Percentiles rank a stretch among this genome's conserved stretches.
phyloP scores from a whole-genome alignment of 2,888 invertebrate genomes.

The Podabrus alpinus region DNA sequence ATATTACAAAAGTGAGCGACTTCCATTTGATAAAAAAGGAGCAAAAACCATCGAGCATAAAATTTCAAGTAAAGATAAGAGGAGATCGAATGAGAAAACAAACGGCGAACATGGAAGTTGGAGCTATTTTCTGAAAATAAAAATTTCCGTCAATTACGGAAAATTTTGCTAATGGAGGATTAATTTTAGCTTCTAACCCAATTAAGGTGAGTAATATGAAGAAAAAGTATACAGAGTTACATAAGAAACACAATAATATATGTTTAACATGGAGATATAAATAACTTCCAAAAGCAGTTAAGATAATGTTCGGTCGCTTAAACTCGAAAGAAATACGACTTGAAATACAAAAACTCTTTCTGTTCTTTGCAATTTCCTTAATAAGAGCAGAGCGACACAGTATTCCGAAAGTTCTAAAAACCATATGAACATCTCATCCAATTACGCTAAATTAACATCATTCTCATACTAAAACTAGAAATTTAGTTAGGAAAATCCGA shows the following conservation, averaged over 20 bases:
- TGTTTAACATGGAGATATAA: not conserved
- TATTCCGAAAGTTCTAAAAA: slow-evolving; percentile 4
- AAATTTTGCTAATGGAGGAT: not conserved
- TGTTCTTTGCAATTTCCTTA: slow-evolving; percentile 5
- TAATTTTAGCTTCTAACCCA: not conserved
- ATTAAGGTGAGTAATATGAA: not conserved
- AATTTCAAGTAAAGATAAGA: slow-evolving; percentile 9
- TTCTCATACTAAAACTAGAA: slow-evolving; percentile 10
- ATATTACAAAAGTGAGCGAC: slow-evolving; percentile 15
- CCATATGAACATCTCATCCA: slow-evolving; percentile 23
- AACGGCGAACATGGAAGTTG: not conserved
- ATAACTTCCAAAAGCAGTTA: slow-evolving; percentile 6
- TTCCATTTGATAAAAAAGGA: not conserved
- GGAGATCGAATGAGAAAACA: not conserved
- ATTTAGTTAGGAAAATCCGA: not conserved
- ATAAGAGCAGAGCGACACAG: slow-evolving; percentile 10
- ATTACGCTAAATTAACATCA: slow-evolving; percentile 23
- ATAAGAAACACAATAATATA: not conserved
- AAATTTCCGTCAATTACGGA: not conserved
- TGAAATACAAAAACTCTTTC: slow-evolving; percentile 3
- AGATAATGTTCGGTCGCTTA: slow-evolving; percentile 13
- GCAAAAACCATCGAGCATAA: slow-evolving; percentile 2
- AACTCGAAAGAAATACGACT: slow-evolving; percentile 11
- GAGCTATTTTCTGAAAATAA: not conserved
- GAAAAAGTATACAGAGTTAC: not conserved